Conservation (phyloP, 2,113 vertebrate genomes). For the Gallinago undulata region DNA sequence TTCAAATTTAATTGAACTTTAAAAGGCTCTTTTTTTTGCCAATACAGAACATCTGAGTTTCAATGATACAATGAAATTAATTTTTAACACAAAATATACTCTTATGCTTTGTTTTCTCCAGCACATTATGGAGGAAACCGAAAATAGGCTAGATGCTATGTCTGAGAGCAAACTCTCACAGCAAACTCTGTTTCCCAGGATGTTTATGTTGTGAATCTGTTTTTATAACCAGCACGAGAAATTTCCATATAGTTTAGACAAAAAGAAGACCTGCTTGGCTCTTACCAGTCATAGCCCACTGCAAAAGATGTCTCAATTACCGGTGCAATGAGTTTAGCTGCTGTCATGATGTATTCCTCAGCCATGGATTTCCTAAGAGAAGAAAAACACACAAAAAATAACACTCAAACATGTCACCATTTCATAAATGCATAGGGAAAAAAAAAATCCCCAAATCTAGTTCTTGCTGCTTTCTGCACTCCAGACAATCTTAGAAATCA, state of each 20-base stretch:
- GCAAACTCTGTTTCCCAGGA: not conserved
- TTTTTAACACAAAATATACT: not conserved
- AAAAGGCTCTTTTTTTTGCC: not conserved
- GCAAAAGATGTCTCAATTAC: conserved; percentile 92
- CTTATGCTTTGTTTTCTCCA: not conserved
- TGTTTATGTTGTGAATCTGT: not conserved
- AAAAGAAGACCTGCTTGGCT: not conserved
- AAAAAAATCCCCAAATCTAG: not conserved
- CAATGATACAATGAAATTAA: not conserved
- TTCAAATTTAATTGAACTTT: not conserved
- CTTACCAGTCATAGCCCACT: conserved; percentile 93
- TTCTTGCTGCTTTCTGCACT: not conserved
- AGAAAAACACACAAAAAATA: not conserved
- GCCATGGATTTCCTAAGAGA: conserved; percentile 85
- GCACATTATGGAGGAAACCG: not conserved
- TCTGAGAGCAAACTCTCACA: not conserved
- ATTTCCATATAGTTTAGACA: not conserved
- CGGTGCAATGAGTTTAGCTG: conserved; percentile 95
- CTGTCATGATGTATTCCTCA: conserved; percentile 96
- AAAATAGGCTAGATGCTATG: not conserved
- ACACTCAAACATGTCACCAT: not conserved
- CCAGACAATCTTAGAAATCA: not conserved
- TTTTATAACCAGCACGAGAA: not conserved
- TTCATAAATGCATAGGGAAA: not conserved
- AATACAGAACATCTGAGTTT: not conserved